Evolutionary conservation across 2,888 invertebrate genomes (phyloP).

Genomic region (Thecophora atra): DNA sequence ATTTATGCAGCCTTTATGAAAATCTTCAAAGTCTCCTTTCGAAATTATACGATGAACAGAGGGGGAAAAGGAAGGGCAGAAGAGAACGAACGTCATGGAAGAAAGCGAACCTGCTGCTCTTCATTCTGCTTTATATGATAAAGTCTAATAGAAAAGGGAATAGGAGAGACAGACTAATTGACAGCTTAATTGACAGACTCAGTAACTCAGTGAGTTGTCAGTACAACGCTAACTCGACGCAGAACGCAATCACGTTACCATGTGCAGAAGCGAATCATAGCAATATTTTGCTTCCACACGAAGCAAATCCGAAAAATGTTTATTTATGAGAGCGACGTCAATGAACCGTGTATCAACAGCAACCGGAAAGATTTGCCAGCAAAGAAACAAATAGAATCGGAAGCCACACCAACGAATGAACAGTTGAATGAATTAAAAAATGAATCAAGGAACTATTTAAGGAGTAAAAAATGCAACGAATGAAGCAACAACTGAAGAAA

Average conservation of each 20-base stretch:
- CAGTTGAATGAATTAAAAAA: neutral
- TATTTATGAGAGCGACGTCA: slow-evolving; percentile 21
- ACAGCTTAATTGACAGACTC: neutral
- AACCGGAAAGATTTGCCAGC: neutral
- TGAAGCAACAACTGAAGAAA: neutral
- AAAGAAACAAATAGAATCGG: slow-evolving; percentile 3
- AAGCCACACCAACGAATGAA: slow-evolving; percentile 20
- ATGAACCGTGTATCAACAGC: neutral
- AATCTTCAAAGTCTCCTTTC: too few relatives aligned
- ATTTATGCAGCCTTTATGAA: too few relatives aligned
- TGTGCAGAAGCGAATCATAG: neutral
- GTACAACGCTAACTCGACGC: neutral
- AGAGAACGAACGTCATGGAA: too few relatives aligned
- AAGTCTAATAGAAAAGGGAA: too few relatives aligned
- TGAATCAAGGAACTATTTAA: neutral
- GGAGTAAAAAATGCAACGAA: neutral
- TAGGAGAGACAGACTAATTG: neutral
- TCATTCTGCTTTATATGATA: too few relatives aligned
- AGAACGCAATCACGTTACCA: neutral
- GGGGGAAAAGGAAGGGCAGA: too few relatives aligned
- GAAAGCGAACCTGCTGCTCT: too few relatives aligned
- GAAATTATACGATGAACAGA: too few relatives aligned
- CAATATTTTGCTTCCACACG: slow-evolving; percentile 13
- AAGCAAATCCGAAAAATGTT: neutral
- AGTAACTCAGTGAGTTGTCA: neutral